These are phyloP conservation scores for Parazoanthus darwini DNA, from an alignment of 92 coral and sea anemone species.

Conservation along the genomic window DNA sequence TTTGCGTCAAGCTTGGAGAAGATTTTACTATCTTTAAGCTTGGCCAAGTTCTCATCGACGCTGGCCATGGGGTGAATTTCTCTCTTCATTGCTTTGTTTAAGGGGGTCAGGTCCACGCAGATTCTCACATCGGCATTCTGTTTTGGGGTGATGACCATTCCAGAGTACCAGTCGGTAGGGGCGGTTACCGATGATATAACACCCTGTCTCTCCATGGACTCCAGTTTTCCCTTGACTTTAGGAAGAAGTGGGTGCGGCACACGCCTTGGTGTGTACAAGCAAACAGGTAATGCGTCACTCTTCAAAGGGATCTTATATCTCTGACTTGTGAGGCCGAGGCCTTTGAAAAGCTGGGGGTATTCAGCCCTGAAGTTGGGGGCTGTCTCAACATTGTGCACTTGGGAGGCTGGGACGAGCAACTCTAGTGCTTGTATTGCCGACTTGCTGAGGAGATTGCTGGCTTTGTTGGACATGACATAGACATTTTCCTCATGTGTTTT, in stretches of 20 bases:
- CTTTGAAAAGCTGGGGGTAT: background rate
- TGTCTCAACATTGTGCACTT: conserved; percentile 35
- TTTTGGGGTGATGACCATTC: too few species aligned
- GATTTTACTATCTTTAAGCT: too few species aligned
- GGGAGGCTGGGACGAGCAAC: conserved; percentile 34
- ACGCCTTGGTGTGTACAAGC: background rate
- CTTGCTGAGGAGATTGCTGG: conserved; percentile 41
- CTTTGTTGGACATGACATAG: conserved; percentile 41
- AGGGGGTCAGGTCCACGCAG: too few species aligned
- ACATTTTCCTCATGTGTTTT: conserved; percentile 35
- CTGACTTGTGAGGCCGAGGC: background rate
- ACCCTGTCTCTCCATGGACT: too few species aligned
- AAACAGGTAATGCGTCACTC: background rate
- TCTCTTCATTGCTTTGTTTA: too few species aligned
- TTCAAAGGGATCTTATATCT: background rate
- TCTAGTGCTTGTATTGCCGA: conserved; percentile 47
- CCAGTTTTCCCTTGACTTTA: too few species aligned
- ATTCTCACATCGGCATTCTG: too few species aligned
- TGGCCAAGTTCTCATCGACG: too few species aligned
- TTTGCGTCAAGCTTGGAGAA: conserved; percentile 57
- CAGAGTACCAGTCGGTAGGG: too few species aligned
- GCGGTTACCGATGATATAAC: too few species aligned
- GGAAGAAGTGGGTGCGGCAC: too few species aligned
- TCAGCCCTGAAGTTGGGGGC: conserved; percentile 47
- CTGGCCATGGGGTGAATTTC: too few species aligned